Base-by-base conservation (phyloP, 2,113 vertebrate species). In the Xiphias gladius region DNA sequence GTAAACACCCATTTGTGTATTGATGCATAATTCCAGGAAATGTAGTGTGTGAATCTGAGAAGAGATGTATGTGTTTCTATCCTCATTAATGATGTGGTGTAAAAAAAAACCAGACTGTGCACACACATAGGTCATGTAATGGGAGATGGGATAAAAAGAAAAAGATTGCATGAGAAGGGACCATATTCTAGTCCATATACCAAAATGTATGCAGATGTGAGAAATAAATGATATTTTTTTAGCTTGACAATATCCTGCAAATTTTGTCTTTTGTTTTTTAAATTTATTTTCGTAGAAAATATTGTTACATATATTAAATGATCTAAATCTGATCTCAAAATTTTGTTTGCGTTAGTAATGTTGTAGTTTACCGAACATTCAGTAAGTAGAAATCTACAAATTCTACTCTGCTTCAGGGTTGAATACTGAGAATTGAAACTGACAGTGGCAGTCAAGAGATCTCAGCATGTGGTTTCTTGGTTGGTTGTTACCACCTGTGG, bases 21-120 rank as follows among this genome's bases (percentile, higher is more conserved):
- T 22, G 65, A 64, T 54, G 70, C 81, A 79, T 80, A 65, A 68
- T 80, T 78, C 61, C 79, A 80, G 64, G 52, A 79, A 69, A 50
- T 84, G 62, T 54, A n/a, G 58, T 54, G 54, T 58, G 32, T 71
- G 63, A 63, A 46, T 79, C 67, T 62, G 65, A 65, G 74, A 61
- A 11, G 6, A 82, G 52, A 73, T 67, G 7, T 57, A 35, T 10
- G 6, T 43, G 26, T 62, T 80, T 70, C 11, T 46, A 16, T 43
- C 2, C 30, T 68, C n/a, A 28, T 62, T 79, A 62, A 70, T n/a
- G 46, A 76, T 79, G 30, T 28, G 20, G 64, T 12, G 28, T 41
- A 13, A 58, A 65, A 70, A 55, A 65, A 74, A n/a, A n/a, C n/a
- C 26, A 26, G 14, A 0, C 22, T 67, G 28, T 28, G 26, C 64